Conservation (phyloP, 2,888 invertebrate species). For the Sipha maydis region DNA sequence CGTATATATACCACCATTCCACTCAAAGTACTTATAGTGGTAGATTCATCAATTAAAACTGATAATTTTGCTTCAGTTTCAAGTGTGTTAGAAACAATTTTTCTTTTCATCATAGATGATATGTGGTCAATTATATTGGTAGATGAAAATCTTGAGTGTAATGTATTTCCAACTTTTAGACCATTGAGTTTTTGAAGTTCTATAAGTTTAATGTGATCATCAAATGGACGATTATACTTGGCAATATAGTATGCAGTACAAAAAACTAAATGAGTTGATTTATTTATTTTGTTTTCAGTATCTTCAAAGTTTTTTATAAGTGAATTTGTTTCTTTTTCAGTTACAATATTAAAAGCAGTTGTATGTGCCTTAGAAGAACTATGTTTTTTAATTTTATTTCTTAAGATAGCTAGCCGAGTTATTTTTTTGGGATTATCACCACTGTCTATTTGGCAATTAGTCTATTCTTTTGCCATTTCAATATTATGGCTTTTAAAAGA, state of each 20-base stretch:
- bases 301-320: neutral
- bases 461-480: neutral
- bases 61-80: constrained; percentile 6
- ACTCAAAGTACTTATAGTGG: neutral
- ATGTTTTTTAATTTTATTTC: constrained; percentile 6
- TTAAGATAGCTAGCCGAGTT: neutral
- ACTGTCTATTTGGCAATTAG: neutral
- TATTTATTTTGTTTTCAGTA: neutral
- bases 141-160: neutral
- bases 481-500: neutral
- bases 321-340: neutral
- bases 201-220: neutral
- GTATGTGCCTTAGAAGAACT: neutral
- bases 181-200: neutral
- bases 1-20: neutral
- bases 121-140: neutral
- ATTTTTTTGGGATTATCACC: neutral
- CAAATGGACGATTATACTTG: neutral
- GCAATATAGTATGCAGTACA: constrained; percentile 4
- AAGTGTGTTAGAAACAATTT: neutral
- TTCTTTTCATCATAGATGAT: neutral
- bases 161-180: neutral
- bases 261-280: neutral
- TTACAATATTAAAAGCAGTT: neutral
- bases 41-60: constrained; percentile 2